These are phyloP conservation scores for Tipula confusa DNA, from an alignment of 2,888 invertebrate species.

Conservation along the genomic window DNA sequence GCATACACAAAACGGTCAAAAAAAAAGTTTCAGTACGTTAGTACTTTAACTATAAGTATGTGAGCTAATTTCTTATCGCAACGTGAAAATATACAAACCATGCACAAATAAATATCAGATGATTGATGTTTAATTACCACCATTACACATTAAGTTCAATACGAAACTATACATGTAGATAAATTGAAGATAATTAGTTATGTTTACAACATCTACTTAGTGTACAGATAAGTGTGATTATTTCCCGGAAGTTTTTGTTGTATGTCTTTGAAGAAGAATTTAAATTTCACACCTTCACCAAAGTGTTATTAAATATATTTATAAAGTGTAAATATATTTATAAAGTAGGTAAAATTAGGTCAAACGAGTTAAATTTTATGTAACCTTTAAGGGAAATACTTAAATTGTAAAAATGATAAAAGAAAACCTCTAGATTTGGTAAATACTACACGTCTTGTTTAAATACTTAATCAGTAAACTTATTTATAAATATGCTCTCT, in stretches of 20 bases:
- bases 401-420: background rate
- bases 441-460: background rate
- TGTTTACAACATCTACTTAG: background rate
- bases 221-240: background rate
- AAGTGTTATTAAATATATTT: background rate
- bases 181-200: slow-evolving; percentile 13
- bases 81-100: background rate
- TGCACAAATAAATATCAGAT: background rate
- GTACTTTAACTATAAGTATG: too few relatives aligned
- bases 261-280: background rate
- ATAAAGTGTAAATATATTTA: background rate
- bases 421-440: background rate
- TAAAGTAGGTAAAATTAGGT: background rate
- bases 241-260: background rate
- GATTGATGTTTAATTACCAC: background rate
- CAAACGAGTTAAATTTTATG: background rate
- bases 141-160: background rate
- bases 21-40: too few relatives aligned
- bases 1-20: too few relatives aligned
- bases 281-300: background rate
- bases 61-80: background rate
- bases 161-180: background rate
- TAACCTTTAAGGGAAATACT: background rate
- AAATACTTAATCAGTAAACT: background rate
- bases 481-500: background rate